Evolutionary conservation across 2,113 vertebrate species (phyloP).

Genomic region (Dicerorhinus sumatrensis): DNA sequence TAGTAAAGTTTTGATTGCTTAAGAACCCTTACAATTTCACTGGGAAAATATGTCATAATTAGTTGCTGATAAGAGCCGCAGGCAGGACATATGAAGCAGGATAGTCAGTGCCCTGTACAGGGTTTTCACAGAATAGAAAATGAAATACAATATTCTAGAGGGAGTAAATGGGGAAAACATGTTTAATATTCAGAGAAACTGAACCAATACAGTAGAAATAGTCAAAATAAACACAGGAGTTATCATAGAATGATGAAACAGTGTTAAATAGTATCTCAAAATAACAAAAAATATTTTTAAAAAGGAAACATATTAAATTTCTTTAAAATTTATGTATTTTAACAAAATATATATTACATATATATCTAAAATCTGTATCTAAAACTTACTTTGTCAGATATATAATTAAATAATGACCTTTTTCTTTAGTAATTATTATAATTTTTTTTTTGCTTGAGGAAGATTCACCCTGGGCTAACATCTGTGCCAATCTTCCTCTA

Average conservation of each 20-base stretch:
- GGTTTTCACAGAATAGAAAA: background rate
- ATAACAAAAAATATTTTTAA: background rate
- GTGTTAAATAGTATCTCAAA: background rate
- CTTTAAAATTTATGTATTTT: background rate
- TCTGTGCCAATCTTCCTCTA: no score
- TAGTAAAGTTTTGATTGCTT: conserved; percentile 61
- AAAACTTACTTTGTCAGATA: background rate
- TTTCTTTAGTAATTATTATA: background rate
- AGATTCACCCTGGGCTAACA: no score
- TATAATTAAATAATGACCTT: background rate
- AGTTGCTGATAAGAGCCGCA: conserved; percentile 36
- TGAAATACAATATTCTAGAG: background rate
- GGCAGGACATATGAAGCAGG: background rate
- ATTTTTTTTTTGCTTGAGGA: no score
- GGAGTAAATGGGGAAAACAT: background rate
- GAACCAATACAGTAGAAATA: background rate
- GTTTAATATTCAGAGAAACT: background rate
- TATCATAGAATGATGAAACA: background rate
- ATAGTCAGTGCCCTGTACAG: background rate
- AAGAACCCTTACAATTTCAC: conserved; percentile 48
- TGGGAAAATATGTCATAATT: conserved; percentile 69
- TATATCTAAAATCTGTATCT: background rate
- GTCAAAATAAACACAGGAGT: background rate
- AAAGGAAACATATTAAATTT: background rate
- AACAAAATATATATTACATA: background rate